Percentiles rank a stretch among this genome's conserved stretches.
These are phyloP conservation scores for Odontocolon sp. DNA, from an alignment of 2,888 invertebrate genomes.

Conservation along the genomic window DNA sequence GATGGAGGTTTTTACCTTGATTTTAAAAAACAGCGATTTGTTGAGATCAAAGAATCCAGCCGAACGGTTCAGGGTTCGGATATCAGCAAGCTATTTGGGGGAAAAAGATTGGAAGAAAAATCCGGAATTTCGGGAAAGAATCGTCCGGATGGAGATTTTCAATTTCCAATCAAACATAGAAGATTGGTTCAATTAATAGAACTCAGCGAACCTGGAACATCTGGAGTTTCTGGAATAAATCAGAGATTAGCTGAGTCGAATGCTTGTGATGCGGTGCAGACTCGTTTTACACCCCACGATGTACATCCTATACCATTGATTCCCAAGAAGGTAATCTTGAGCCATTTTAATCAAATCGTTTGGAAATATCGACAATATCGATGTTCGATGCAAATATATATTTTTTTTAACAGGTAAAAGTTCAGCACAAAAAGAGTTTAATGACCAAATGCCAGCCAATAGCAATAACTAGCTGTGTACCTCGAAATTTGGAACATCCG, in stretches of 20 bases:
- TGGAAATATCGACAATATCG: neutral
- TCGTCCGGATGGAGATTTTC: too few species aligned
- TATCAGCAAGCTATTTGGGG: neutral
- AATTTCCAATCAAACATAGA: too few species aligned
- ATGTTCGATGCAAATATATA: neutral
- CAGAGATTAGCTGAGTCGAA: neutral
- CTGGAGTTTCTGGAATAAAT: too few species aligned
- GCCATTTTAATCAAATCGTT: conserved; percentile 8
- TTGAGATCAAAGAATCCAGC: too few species aligned
- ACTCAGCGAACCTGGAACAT: too few species aligned
- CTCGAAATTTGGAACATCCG: neutral
- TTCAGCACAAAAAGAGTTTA: conserved; percentile 6
- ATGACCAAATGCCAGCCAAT: neutral
- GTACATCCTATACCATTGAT: neutral
- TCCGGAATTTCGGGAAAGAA: too few species aligned
- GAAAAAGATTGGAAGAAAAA: neutral
- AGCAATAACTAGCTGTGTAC: neutral
- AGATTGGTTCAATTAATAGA: too few species aligned
- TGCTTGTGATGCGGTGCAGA: neutral
- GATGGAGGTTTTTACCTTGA: too few species aligned
- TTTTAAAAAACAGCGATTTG: too few species aligned
- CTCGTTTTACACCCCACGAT: conserved; percentile 18
- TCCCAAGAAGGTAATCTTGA: conserved; percentile 11
- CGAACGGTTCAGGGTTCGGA: too few species aligned
- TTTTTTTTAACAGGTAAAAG: conserved; percentile 38